phyloP scores from a whole-genome alignment of 2,113 vertebrate species.

The Pipra filicauda region DNA sequence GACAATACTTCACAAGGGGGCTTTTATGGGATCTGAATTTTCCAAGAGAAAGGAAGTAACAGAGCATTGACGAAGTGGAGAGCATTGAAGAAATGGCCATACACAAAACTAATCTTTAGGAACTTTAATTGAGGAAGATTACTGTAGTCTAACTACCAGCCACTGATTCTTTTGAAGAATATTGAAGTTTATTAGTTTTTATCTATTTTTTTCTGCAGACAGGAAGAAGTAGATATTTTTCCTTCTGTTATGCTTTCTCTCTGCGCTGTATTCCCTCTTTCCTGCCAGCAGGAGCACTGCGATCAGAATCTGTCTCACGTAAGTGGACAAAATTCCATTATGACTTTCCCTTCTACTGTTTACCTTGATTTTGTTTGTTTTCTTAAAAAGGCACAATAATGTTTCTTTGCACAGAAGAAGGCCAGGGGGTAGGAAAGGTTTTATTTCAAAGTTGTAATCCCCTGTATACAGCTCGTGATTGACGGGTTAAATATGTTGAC shows the following conservation, averaged over 20 bases:
- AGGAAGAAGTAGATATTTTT: not conserved
- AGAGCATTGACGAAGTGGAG: not conserved
- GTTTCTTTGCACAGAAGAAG: not conserved
- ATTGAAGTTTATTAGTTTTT: not conserved
- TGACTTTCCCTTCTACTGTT: not conserved
- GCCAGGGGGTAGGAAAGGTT: not conserved
- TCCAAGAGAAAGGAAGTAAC: not conserved
- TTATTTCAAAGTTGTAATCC: not conserved
- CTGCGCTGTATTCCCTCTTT: not conserved
- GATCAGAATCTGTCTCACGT: not conserved
- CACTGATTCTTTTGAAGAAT: not conserved
- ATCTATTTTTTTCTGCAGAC: not conserved
- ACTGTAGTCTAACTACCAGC: not conserved
- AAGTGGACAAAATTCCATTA: not conserved
- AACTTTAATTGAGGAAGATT: not conserved
- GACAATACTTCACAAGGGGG: not conserved
- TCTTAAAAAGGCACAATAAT: not conserved
- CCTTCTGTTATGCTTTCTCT: not conserved
- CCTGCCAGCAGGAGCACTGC: not conserved
- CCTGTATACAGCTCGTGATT: not conserved
- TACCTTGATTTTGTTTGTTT: not conserved
- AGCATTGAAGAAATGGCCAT: not conserved
- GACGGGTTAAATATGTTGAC: constrained; percentile 14
- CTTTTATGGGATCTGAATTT: not conserved
- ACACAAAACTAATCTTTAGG: not conserved